Evolutionary conservation across 53 echinoderm and acorn worm species (phyloP), one percentile per base, ranked within the genome.

Genomic region (Pentamera pediparva): DNA sequence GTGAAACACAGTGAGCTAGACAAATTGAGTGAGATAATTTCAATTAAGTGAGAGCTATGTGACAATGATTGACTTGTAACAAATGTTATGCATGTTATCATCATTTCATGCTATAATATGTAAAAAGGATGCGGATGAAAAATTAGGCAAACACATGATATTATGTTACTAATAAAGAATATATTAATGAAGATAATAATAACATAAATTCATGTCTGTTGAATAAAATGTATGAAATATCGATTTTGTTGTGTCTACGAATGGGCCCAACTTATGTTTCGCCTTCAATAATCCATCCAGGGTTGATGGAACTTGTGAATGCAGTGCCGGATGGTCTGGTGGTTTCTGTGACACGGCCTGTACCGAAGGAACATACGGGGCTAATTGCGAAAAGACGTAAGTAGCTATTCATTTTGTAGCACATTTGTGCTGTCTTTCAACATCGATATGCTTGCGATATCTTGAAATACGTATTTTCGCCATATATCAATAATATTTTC

Each of bases 311-410:
- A 49, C 65, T 0, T 98, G 98, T 37, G 41, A 72, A 3, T 98
- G 98, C 61, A 45, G 36, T 32, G 71, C 88, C 11, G 98, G 98
- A 27, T 92, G 89, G 88, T 69, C 47, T 8, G 98, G 98, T 3
- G 48, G 35, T 0, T 64, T 75, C 18, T 98, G 98, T 75, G 76
- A 81, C 27, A 52, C 39, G n/a, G 69, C 74, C 0, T 98, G 98
- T 63, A 20, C 48, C 1, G 70, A 80, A 19, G 89, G 91, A 11
- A 86, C 75, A 35, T 89, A 86, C 72, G 98, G 98, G 5, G 45
- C 33, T 6, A 62, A 73, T 21, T 98, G 98, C 54, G 35, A n/a
- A 32, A 72, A 34, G 35, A 26, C 25, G 73, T 72, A 72, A 52
- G 73, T 20, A 35, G 5, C 5, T 8, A 33, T 11, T 28, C 15